Percentiles rank a stretch among this genome's conserved stretches.
Evolutionary conservation across 2,888 invertebrate species (phyloP).

Genomic region (Trilocha varians): DNA sequence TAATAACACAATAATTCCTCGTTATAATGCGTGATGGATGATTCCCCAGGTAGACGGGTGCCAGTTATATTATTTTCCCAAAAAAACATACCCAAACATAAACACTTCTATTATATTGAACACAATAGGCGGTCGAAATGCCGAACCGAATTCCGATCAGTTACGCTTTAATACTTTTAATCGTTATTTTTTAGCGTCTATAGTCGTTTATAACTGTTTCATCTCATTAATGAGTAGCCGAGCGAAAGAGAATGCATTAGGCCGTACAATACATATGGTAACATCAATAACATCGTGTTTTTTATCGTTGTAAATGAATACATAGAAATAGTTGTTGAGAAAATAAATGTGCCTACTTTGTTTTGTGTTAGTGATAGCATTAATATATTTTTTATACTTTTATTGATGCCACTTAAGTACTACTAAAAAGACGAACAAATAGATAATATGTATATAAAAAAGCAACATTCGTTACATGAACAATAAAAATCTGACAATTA

Average conservation of each 20-base stretch:
- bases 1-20: conserved; percentile 55
- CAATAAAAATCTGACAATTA: too few relatives aligned
- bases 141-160: conserved; percentile 62
- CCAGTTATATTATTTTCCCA: conserved; percentile 36
- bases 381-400: conserved; percentile 12
- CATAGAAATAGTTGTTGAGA: too few relatives aligned
- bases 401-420: conserved; percentile 13
- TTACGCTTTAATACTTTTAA: conserved; percentile 68
- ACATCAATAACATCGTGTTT: conserved; percentile 47
- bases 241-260: conserved; percentile 54
- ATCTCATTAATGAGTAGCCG: conserved; percentile 62
- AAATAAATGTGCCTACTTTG: too few relatives aligned
- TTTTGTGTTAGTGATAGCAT: conserved; percentile 1
- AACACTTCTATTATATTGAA: conserved; percentile 57
- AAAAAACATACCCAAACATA: conserved; percentile 61
- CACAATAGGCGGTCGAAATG: conserved; percentile 53
- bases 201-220: conserved; percentile 59
- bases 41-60: conserved; percentile 54
- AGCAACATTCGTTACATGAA: too few relatives aligned
- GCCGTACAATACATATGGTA: conserved; percentile 34
- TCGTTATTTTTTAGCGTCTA: conserved; percentile 56
- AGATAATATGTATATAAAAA: too few relatives aligned
- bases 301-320: conserved; percentile 2
- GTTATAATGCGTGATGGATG: conserved; percentile 65
- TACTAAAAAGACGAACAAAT: too few relatives aligned